phyloP scores from a whole-genome alignment of 2,888 invertebrate genomes.

The Papilio demoleus region DNA sequence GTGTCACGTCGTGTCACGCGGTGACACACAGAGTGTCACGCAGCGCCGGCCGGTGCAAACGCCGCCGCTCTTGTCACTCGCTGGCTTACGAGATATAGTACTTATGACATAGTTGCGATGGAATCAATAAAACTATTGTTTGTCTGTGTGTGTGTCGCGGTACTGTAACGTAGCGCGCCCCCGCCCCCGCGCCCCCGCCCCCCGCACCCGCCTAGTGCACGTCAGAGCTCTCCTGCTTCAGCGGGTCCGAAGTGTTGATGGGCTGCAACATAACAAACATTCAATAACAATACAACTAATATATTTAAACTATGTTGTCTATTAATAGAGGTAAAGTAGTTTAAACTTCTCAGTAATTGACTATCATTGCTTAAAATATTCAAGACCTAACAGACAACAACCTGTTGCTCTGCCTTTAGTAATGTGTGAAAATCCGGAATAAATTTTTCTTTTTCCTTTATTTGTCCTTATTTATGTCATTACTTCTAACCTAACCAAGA shows the following conservation, averaged over 20 bases:
- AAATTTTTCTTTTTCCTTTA: no score
- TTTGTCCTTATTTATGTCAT: no score
- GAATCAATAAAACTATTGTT: constrained; percentile 78
- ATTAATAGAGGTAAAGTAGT: no score
- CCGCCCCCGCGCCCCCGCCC: constrained; percentile 59
- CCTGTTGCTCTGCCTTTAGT: no score
- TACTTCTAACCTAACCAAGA: no score
- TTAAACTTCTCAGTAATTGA: no score
- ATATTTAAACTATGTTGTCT: no score
- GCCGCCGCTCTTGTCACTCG: constrained; percentile 61
- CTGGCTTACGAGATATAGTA: constrained; percentile 67
- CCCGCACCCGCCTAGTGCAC: constrained; percentile 85
- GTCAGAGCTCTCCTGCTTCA: constrained; percentile 93
- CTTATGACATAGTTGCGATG: constrained; percentile 73
- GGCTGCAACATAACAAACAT: constrained; percentile 83
- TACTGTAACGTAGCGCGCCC: constrained; percentile 69
- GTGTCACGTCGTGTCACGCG: not conserved
- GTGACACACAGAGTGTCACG: no score
- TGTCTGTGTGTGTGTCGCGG: constrained; percentile 57
- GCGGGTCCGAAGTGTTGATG: constrained; percentile 91
- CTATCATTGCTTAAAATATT: no score
- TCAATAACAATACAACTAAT: no score
- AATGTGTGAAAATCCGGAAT: no score
- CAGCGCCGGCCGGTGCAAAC: constrained; percentile 50
- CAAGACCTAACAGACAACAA: no score